Evolutionary conservation across 1,140 invertebrate genomes (phyloP), one percentile per base, ranked within the genome.

Genomic region (Ceratosolen fusciceps): DNA sequence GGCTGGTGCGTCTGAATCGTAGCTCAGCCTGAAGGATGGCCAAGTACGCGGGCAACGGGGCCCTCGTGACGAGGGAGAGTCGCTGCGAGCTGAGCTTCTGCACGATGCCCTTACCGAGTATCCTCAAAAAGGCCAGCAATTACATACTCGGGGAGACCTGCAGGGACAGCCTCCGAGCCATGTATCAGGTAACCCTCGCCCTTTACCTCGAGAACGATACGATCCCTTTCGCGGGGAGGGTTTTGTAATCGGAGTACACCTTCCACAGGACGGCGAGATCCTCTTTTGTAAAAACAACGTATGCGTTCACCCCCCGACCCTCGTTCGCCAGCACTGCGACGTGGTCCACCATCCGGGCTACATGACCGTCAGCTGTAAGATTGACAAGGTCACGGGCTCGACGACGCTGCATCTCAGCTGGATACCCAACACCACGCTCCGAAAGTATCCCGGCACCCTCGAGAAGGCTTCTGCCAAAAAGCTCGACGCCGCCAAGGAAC

Each of bases 201-300:
- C 84, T 94, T 96, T 88, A 95, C 95, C 81, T 95, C 96, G 91
- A 93, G 96, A 76, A 90, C 54, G n/a, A 58, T 58, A 26, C 1
- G 12, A 58, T 2, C 24, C 12, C 7, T 58, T 1, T 29, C 2
- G 7, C 9, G 8, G 2, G 10, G 19, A 10, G 29, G 21, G 0
- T 56, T 56, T 4, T n/a, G 21, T 19, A 14, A 21, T 16, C 49
- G 2, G 2, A 12, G 10, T 9, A 52, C 3, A 9, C 14, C 49
- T 19, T 43, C 39, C 26, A 24, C 93, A 95, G 85, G 94, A 96
- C 89, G 96, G 96, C 82, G 95, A 96, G 91, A 93, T 96, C 76
- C 90, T 96, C 10, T 96, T 96, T 86, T 96, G 95, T 87, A 95
- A 96, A 87, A 99, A 98, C 87, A 98, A 99, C 90, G 96, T 98